Conservation (phyloP, 2,888 invertebrate genomes). For the Acrobasis suavella region DNA sequence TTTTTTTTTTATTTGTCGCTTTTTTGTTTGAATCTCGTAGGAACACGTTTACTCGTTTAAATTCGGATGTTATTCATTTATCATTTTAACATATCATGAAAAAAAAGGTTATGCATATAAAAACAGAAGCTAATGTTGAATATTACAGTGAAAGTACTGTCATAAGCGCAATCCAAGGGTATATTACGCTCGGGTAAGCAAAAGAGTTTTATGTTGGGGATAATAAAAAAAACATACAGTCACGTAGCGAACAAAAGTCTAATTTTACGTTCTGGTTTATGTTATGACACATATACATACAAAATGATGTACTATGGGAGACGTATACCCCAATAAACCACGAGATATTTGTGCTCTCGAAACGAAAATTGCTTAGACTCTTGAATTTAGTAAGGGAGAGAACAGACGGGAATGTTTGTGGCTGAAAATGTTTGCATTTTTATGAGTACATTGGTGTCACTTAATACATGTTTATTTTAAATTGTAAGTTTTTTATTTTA, state of each 20-base stretch:
- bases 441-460: too few relatives aligned
- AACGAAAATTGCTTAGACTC: slow-evolving; percentile 23
- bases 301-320: slow-evolving; percentile 14
- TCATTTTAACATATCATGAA: background rate
- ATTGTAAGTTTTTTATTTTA: too few relatives aligned
- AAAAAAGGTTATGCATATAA: background rate
- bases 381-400: slow-evolving; percentile 23
- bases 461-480: too few relatives aligned
- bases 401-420: slow-evolving; percentile 26
- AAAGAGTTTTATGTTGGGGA: background rate
- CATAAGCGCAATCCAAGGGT: background rate
- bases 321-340: slow-evolving; percentile 15
- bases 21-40: too few relatives aligned
- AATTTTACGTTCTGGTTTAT: slow-evolving; percentile 7
- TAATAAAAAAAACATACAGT: slow-evolving; percentile 1
- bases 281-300: slow-evolving; percentile 10
- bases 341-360: slow-evolving; percentile 14
- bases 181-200: background rate
- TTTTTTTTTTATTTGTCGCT: too few relatives aligned
- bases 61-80: background rate
- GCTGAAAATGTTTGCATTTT: background rate
- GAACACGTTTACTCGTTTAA: background rate
- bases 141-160: background rate
- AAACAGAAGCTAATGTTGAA: background rate
- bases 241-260: slow-evolving; percentile 14